These are phyloP conservation scores for Amiota mariae DNA, from an alignment of 2,888 invertebrate genomes.

Conservation along the genomic window DNA sequence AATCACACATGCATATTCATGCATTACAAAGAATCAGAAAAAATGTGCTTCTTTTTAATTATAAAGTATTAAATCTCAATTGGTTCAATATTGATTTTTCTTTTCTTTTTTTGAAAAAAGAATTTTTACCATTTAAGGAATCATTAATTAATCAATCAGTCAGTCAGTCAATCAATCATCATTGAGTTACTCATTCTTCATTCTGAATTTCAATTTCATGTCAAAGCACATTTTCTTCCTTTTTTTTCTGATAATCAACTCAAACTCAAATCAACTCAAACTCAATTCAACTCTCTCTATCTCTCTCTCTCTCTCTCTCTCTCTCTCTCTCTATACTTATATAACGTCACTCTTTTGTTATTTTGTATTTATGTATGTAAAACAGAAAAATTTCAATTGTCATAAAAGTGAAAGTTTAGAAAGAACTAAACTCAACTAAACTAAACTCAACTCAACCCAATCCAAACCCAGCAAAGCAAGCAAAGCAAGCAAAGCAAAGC, in stretches of 20 bases:
- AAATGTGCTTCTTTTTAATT: too few relatives aligned
- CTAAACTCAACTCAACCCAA: conserved; percentile 17
- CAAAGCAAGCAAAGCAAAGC: conserved; percentile 12
- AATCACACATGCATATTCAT: background rate
- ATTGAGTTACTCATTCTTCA: background rate
- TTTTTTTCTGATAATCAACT: conserved; percentile 53
- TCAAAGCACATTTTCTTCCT: background rate
- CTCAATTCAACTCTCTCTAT: too few relatives aligned
- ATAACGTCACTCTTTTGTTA: conserved; percentile 50
- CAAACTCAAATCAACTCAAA: conserved; percentile 26
- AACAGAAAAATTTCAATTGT: conserved; percentile 68
- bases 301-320: too few relatives aligned
- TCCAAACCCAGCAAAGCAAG: conserved; percentile 30
- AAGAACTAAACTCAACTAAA: conserved; percentile 56
- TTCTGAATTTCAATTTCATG: background rate
- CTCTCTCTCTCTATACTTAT: too few relatives aligned
- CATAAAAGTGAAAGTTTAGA: conserved; percentile 68
- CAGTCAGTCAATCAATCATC: background rate
- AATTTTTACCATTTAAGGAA: too few relatives aligned
- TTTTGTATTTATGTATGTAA: conserved; percentile 27
- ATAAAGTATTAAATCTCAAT: too few relatives aligned
- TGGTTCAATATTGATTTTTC: too few relatives aligned
- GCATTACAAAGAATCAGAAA: background rate
- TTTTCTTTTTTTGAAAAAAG: too few relatives aligned
- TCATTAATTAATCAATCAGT: too few relatives aligned